Conservation (phyloP, 2,797 vertebrate species). For the Oryzias dopingdopingensis region DNA sequence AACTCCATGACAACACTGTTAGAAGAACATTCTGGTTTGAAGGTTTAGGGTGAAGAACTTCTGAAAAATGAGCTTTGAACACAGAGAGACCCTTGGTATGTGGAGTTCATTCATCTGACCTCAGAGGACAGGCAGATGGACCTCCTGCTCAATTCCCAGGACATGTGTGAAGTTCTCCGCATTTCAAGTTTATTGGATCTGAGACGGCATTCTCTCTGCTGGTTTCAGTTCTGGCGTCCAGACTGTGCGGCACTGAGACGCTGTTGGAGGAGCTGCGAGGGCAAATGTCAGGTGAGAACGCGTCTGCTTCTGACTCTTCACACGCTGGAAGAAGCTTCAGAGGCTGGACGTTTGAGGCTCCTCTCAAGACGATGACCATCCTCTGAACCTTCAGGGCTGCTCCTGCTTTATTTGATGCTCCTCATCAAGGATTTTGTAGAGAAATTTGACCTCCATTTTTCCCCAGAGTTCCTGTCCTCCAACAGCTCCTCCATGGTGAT, state of each 20-base stretch:
- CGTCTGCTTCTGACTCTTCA: not conserved
- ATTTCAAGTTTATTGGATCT: not conserved
- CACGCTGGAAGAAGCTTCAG: not conserved
- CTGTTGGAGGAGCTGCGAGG: constrained; percentile 47
- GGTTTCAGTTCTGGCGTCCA: constrained; percentile 34
- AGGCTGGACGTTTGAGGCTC: too few species aligned
- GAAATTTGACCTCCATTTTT: not conserved
- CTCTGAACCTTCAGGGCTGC: not conserved
- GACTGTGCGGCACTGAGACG: constrained; percentile 45
- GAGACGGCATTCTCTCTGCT: not conserved
- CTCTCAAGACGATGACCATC: not conserved
- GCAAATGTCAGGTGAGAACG: constrained; percentile 42
- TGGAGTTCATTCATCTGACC: too few species aligned
- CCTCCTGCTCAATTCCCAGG: not conserved
- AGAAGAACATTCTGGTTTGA: too few species aligned
- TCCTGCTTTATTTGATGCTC: not conserved
- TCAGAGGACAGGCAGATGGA: too few species aligned
- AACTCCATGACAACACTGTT: too few species aligned
- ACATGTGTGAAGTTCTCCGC: not conserved
- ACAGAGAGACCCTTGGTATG: too few species aligned
- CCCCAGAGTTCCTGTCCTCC: constrained; percentile 16
- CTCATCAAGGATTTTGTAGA: not conserved
- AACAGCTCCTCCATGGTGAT: constrained; percentile 19
- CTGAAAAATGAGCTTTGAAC: too few species aligned
- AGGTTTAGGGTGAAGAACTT: too few species aligned